These are phyloP conservation scores for Platycnemis pennipes DNA, from an alignment of 2,888 invertebrate species.

Conservation along the genomic window DNA sequence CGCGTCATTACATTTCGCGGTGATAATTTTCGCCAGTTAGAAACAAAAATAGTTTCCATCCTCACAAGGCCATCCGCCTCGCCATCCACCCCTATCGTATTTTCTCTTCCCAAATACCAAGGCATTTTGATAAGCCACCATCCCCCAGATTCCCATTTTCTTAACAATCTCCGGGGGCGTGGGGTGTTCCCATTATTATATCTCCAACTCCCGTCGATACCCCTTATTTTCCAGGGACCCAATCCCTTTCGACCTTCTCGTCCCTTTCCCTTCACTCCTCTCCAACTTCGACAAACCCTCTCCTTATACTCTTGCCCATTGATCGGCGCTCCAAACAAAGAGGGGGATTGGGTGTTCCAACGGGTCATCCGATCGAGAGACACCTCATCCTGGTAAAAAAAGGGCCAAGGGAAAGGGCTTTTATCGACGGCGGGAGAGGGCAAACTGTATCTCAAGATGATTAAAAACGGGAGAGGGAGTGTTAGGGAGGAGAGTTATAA, in stretches of 20 bases:
- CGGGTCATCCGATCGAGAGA: neutral
- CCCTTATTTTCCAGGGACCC: neutral
- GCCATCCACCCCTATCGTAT: neutral
- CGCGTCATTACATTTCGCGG: neutral
- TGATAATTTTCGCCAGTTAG: neutral
- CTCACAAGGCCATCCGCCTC: neutral
- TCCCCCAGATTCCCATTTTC: slow-evolving; percentile 26
- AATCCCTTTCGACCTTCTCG: neutral
- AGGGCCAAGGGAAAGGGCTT: neutral
- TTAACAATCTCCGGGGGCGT: slow-evolving; percentile 49
- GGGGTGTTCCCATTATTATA: slow-evolving; percentile 36
- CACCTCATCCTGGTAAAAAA: neutral
- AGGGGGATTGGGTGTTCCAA: neutral
- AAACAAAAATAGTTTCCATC: neutral
- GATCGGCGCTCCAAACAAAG: slow-evolving; percentile 26
- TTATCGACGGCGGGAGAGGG: neutral
- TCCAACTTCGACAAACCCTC: neutral
- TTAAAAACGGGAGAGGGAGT: neutral
- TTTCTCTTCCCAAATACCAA: neutral
- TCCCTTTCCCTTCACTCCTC: neutral
- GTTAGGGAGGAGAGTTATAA: neutral
- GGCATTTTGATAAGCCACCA: neutral
- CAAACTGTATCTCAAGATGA: slow-evolving; percentile 22
- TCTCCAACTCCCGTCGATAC: neutral
- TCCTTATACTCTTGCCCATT: neutral